phyloP scores from a whole-genome alignment of 2,113 vertebrate species.

The Orthonyx spaldingii region DNA sequence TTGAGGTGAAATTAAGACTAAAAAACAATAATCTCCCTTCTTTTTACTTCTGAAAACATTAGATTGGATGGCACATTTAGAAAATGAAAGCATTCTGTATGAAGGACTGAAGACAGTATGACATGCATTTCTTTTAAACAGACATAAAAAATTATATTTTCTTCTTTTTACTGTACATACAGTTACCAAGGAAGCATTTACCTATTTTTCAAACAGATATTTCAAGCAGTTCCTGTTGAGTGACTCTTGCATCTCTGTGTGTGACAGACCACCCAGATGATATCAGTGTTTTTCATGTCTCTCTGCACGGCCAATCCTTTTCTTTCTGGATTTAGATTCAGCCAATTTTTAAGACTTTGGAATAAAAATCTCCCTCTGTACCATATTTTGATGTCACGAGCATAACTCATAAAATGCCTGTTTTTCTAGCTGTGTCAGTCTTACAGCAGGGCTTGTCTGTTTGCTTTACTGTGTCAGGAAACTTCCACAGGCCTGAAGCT shows the following conservation, averaged over 20 bases:
- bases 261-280: not conserved
- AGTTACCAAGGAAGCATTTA: not conserved
- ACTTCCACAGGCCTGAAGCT: not conserved
- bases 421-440: not conserved
- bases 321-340: not conserved
- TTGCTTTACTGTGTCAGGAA: not conserved
- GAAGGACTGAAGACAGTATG: not conserved
- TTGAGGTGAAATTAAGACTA: not conserved
- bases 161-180: not conserved
- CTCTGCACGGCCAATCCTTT: not conserved
- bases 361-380: not conserved
- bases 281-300: not conserved
- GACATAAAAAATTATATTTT: not conserved
- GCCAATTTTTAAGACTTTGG: not conserved
- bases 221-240: not conserved
- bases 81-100: not conserved
- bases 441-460: not conserved
- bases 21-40: not conserved
- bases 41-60: not conserved
- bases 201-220: not conserved
- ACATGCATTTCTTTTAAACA: not conserved
- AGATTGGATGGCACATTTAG: not conserved
- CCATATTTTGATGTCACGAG: not conserved
- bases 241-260: not conserved
- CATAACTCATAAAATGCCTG: not conserved